These are phyloP conservation scores for Fragum sueziense DNA, from an alignment of 2,888 invertebrate genomes.

Conservation along the genomic window DNA sequence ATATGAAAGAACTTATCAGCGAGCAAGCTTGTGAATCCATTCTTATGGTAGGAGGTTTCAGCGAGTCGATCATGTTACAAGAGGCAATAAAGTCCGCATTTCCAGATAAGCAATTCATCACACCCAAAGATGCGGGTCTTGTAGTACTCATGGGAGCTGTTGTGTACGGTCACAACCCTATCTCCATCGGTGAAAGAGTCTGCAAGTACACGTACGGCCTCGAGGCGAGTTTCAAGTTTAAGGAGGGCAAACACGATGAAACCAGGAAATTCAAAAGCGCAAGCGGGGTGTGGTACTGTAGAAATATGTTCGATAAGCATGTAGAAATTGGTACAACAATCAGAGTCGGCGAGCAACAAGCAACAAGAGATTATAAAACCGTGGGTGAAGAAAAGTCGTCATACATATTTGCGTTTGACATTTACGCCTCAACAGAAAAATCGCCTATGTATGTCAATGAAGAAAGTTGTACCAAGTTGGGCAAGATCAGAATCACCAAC, in stretches of 20 bases:
- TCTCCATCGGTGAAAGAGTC: not conserved
- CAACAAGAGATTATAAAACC: not conserved
- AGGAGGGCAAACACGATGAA: not conserved
- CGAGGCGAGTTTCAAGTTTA: no score
- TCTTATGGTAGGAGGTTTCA: constrained; percentile 1
- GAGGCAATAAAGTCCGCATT: not conserved
- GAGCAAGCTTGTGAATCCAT: not conserved
- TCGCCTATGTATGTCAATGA: not conserved
- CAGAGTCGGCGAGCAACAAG: not conserved
- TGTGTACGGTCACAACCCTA: not conserved
- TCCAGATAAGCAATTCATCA: not conserved
- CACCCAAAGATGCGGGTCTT: not conserved
- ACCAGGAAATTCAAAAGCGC: not conserved
- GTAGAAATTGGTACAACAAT: not conserved
- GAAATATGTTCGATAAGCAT: not conserved
- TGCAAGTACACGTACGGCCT: constrained; percentile 6
- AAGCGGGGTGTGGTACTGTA: not conserved
- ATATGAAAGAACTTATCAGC: not conserved
- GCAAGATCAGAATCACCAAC: not conserved
- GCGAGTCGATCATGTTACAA: not conserved
- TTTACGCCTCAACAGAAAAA: not conserved
- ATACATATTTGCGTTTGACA: not conserved
- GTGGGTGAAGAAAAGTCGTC: not conserved
- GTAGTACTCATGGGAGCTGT: constrained; percentile 8
- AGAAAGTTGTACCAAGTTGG: not conserved